Evolutionary conservation across 2,888 invertebrate species (phyloP), one percentile per base, ranked within the genome.

Genomic region (Noctuana brunneofusca): DNA sequence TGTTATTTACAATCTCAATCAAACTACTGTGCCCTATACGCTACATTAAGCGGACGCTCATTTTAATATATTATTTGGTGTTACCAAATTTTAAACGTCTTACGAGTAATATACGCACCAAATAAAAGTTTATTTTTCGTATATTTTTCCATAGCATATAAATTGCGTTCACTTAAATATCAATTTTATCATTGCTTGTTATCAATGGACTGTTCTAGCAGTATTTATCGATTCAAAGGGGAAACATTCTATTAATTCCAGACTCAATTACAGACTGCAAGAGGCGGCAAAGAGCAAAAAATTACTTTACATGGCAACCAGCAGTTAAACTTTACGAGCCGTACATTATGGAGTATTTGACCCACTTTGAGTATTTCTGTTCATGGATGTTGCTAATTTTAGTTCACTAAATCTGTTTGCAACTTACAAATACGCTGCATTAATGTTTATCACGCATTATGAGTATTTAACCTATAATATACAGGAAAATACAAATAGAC

Each of bases 321-420:
- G 3, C 32, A 11, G 32, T 32, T 32, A 32, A 32, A 32, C 11
- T 32, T 32, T 32, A 32, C 32, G 32, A 32, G 12, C 11, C 32
- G 9, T 32, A 12, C 12, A 32, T 11, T 32, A 32, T 32, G 32
- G 2, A 32, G 32, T 12, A 12, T 32, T 32, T 32, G 32, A 32
- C 32, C 32, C 32, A 32, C 12, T 32, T 32, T 32, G 11, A 9
- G 11, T 8, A 27, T 5, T 27, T 27, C 32, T 32, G 32, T 32
- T 32, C 9, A 32, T 32, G 32, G 35, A 35, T 35, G 35, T 35
- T 35, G n/a, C 35, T 35, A 35, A 35, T 35, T 35, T 35, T 35
- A n/a, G 35, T 35, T 35, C n/a, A 35, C 35, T 35, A 35, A 35
- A n/a, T 35, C n/a, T n/a, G 35, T 35, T 35, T 35, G n/a, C n/a